phyloP scores from a whole-genome alignment of 2,113 vertebrate genomes.

The Vidua macroura region DNA sequence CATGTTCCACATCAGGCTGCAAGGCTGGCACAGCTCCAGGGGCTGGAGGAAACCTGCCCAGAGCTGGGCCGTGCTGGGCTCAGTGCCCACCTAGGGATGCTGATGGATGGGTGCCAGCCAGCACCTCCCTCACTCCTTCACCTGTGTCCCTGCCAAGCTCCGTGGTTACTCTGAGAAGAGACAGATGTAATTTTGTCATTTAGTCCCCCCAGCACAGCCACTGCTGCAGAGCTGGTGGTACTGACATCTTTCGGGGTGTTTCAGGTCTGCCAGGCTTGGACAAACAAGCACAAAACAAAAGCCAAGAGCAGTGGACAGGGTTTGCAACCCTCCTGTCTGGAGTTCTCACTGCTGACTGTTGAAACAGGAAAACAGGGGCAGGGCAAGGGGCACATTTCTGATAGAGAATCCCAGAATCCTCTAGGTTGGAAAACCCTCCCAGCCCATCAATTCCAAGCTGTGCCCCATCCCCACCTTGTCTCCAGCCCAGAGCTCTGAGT shows the following conservation, averaged over 20 bases:
- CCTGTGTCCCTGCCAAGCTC: not conserved
- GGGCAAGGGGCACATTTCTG: not conserved
- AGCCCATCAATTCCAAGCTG: rapidly evolving
- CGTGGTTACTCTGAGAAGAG: not conserved
- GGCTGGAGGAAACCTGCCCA: not conserved
- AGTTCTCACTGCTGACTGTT: not conserved
- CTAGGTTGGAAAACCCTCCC: not conserved
- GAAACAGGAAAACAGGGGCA: not conserved
- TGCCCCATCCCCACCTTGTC: rapidly evolving
- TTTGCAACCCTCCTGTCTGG: not conserved
- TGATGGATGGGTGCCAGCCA: not conserved
- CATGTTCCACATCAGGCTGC: rapidly evolving
- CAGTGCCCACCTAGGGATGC: not conserved
- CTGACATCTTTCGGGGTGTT: rapidly evolving
- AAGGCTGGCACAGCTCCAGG: not conserved
- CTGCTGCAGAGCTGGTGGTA: not conserved
- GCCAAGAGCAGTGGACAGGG: not conserved
- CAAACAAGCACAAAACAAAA: not conserved
- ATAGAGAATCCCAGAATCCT: not conserved
- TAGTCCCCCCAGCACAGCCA: no score
- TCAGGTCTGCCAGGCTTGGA: not conserved
- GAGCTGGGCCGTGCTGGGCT: not conserved
- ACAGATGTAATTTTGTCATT: not conserved
- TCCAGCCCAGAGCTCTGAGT: not conserved
- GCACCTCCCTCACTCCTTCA: not conserved